phyloP scores from a whole-genome alignment of 2,888 invertebrate species.

The Agonopterix alstromeriana region DNA sequence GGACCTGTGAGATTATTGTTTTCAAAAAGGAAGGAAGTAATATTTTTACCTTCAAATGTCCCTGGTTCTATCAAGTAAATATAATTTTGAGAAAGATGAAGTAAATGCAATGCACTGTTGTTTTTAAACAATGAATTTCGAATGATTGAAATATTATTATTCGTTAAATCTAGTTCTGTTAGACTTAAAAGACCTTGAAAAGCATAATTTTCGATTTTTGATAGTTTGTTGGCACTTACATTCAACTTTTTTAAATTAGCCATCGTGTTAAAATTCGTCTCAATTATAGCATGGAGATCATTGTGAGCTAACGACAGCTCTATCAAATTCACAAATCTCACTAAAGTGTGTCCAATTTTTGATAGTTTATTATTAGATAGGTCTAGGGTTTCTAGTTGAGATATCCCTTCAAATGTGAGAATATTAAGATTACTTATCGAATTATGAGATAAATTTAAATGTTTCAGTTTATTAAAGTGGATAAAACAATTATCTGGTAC shows the following conservation, averaged over 20 bases:
- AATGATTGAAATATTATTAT: slow-evolving; percentile 9
- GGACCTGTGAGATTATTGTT: slow-evolving; percentile 2
- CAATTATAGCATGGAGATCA: slow-evolving; percentile 3
- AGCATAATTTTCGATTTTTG: slow-evolving; percentile 4
- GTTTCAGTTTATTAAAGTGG: slow-evolving; percentile 6
- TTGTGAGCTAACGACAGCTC: slow-evolving; percentile 11
- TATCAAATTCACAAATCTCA: slow-evolving; percentile 10
- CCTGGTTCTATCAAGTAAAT: neutral
- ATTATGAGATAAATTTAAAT: slow-evolving; percentile 15
- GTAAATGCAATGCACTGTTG: neutral
- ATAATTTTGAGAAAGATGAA: slow-evolving; percentile 9
- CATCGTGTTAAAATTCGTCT: slow-evolving; percentile 11
- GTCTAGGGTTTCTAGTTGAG: slow-evolving; percentile 8
- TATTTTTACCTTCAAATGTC: neutral
- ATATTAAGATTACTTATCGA: slow-evolving; percentile 8
- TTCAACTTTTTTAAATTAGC: slow-evolving; percentile 8
- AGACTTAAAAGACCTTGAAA: slow-evolving; percentile 4
- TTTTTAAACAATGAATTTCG: slow-evolving; percentile 7
- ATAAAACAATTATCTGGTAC: slow-evolving; percentile 12
- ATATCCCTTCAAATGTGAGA: slow-evolving; percentile 13
- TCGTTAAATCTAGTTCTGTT: slow-evolving; percentile 4
- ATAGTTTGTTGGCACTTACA: slow-evolving; percentile 6
- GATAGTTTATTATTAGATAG: slow-evolving; percentile 10
- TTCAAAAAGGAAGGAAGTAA: neutral
- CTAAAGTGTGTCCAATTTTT: slow-evolving; percentile 8